Base-by-base conservation (phyloP, 2,113 vertebrate species). In the zebrafish (Danio rerio) region DNA sequence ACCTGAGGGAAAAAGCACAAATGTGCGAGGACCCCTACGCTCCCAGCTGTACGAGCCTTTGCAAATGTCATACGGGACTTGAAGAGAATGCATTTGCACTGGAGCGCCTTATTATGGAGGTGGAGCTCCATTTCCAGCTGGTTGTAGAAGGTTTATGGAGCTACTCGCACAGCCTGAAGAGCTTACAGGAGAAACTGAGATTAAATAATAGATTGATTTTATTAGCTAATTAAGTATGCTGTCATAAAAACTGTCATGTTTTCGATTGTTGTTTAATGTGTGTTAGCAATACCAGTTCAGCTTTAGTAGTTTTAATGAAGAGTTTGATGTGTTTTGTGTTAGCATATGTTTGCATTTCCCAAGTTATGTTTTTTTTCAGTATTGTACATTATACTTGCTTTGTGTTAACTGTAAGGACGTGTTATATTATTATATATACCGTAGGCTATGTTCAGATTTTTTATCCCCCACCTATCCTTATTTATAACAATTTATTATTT, bases 1-100 rank as follows among this genome's bases (percentile, higher is more conserved):
- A 71, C 15, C 55, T 43, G 16, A 40, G 43, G 18, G 20, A 43
- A 53, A 71, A 78, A 50, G 43, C 40, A 11, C 10, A 50, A 55
- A 77, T 63, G 20, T 56, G 31, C 6, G 5, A 55, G 45, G 45
- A 49, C 15, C 53, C 13, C 6, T n/a, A 49, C 11, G 18, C 42
- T 16, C 52, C 47, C 52, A 78, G 81, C 21, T 69, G 40, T 62
- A 42, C 7, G 6, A 11, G 62, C 56, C 65, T 83, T 40, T 31
- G 58, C 73, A 69, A 83, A 77, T 83, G 65, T 61, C 53, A 10
- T 53, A 40, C n/a, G 78, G 21, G 76, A 56, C 59, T 79, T 80
- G 69, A 56, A 68, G 61, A 49, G 62, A 78, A 16, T 65, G 61
- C 11, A 66, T 61, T 75, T 85, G 40, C 4, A 15, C 20, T 31